Evolutionary conservation across 2,888 invertebrate species (phyloP), one percentile per base, ranked within the genome.

Genomic region (Drosophila neotestacea): DNA sequence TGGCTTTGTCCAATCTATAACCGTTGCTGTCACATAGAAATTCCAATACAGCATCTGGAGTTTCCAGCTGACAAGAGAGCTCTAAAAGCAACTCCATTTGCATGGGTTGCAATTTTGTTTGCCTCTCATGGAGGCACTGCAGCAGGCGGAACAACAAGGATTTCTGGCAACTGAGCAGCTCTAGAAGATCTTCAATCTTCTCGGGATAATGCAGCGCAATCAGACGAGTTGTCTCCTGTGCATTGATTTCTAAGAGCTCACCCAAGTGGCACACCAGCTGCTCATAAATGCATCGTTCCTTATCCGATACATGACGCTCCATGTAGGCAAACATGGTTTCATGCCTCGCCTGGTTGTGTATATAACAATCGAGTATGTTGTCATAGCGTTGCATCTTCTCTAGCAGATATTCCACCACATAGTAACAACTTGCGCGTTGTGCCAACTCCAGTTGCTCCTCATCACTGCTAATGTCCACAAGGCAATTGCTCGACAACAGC

Each of bases 341-440:
- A 90, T 94, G 94, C 47, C 96, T 92, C 10, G 94, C 91, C 27
- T 94, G 93, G 88, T 96, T 96, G 30, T 94, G 93, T 47, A 96
- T 92, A 90, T 96, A 96, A 89, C 96, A 96, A 6, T 93, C 93
- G 6, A 96, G 89, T 56, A 96, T 95, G 79, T 94, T 94, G 64
- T 94, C 94, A 88, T 94, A 95, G 61, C 95, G 94, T 47, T 94
- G 92, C 42, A 94, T 91, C 74, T 93, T 93, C 91, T 95, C 95
- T 85, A 96, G 94, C 51, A 96, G 91, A 88, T 94, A 93, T 89
- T 96, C 96, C 82, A 95, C 95, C 0, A 96, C 95, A 70, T 94
- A 94, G 88, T 94, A 96, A 90, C 96, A 96, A 81, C 94, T 94
- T 0, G 96, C 95, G 42, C 94, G 93, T 71, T 94, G 93, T 0